Evolutionary conservation across 92 coral and sea anemone genomes (phyloP), one percentile per base, ranked within the genome.

Genomic region (Palythoa grandiflora): DNA sequence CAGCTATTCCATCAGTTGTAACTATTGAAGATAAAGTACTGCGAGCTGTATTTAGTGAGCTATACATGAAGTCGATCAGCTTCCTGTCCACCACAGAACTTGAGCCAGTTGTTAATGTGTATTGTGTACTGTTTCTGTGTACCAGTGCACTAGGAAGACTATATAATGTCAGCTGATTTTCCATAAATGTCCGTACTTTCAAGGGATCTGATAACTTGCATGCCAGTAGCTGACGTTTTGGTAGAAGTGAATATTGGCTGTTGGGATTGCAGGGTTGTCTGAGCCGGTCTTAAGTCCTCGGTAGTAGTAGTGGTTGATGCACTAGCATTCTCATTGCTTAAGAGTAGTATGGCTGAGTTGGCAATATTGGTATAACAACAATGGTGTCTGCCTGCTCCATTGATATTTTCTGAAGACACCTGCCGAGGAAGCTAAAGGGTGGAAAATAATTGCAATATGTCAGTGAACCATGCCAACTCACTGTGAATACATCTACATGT

Each of bases 401-500:
- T 61, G 77, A 47, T 71, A 86, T 90, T 83, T 90, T 87, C 28
- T 88, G 90, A 21, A 93, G 89, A 40, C 88, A 91, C 78, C 87
- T 93, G 68, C 93, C 92, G 40, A 93, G 90, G 52, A 85, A 28
- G 28, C 28, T 89, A 79, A 89, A 89, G 85, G 92, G 50, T 81
- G 88, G 7, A 68, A 92, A 92, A 81, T 92, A 88, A 86, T 93
- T 28, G 28, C 28, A 28, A 28, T 28, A 88, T 35, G 86, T 84
- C 38, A 88, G 94, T 17, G 88, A 72, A 78, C 88, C 88, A 40
- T 80, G 76, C 93, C 93, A 93, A 74, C 91, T 89, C 36, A 93
- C 28, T 40, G 28, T 28, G 28, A 28, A 28, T 28, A 28, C 28
- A 28, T 28, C 28, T 28, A 28, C 28, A 28, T 28, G 91, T 78